phyloP scores from a whole-genome alignment of 2,888 invertebrate species.

The Drosophila ezoana region DNA sequence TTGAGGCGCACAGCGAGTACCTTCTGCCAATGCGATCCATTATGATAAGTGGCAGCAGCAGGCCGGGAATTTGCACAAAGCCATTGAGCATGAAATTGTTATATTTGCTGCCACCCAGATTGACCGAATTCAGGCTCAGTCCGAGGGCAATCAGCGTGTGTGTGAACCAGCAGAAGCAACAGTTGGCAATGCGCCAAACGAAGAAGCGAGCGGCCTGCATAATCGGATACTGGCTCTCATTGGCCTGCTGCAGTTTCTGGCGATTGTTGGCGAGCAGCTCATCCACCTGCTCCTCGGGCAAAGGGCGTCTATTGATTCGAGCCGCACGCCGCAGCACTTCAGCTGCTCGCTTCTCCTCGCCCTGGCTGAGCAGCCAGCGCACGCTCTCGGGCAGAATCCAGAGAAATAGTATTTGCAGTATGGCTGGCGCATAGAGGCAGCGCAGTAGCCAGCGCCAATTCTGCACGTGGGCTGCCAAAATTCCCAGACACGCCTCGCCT shows the following conservation, averaged over 20 bases:
- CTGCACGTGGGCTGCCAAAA: conserved; percentile 88
- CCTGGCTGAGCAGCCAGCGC: conserved; percentile 90
- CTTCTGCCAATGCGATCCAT: conserved; percentile 89
- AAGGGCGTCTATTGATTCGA: conserved; percentile 85
- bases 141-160: conserved; percentile 93
- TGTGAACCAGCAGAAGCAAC: conserved; percentile 92
- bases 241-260: conserved; percentile 58
- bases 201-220: conserved; percentile 66
- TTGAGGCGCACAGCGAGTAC: conserved; percentile 87
- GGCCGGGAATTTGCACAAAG: conserved; percentile 90
- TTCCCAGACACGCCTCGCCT: conserved; percentile 89
- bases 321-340: conserved; percentile 87
- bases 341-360: conserved; percentile 86
- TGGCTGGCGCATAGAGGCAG: conserved; percentile 88
- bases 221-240: conserved; percentile 78
- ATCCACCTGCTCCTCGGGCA: conserved; percentile 70
- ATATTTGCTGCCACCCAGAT: conserved; percentile 90
- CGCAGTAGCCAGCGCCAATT: conserved; percentile 90
- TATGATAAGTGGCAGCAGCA: conserved; percentile 87
- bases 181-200: conserved; percentile 85
- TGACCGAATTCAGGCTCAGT: conserved; percentile 91
- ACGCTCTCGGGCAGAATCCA: conserved; percentile 90
- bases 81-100: conserved; percentile 88
- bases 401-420: conserved; percentile 89
- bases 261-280: conserved; percentile 68